Percentiles rank a stretch among this genome's conserved stretches.
Evolutionary conservation across 2,113 vertebrate genomes (phyloP).

Genomic region (Aptenodytes patagonicus): DNA sequence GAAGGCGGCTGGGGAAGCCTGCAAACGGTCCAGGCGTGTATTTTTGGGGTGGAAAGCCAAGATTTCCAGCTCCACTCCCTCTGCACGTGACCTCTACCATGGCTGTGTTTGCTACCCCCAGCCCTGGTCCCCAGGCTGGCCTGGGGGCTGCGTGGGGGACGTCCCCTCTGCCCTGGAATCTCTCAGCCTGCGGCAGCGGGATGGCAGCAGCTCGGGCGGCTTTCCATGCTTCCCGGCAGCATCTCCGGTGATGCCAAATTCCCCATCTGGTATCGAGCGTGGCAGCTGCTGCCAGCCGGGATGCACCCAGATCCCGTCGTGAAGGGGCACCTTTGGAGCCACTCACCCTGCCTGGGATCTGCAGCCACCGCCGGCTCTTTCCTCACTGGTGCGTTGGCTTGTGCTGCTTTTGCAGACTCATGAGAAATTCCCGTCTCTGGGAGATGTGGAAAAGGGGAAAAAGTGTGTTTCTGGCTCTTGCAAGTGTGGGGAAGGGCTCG

Average conservation of each 20-base stretch:
- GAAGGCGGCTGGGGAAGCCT: background rate
- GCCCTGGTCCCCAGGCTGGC: background rate
- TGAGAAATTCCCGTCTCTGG: background rate
- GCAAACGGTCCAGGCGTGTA: accelerated
- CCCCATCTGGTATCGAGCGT: background rate
- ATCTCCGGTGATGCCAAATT: background rate
- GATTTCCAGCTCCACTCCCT: background rate
- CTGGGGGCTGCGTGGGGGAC: accelerated
- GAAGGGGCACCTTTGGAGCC: background rate
- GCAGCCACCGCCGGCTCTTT: background rate
- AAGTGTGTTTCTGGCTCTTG: background rate
- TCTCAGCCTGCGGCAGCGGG: accelerated
- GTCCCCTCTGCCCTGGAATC: background rate
- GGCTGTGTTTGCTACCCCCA: background rate
- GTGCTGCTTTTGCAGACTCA: background rate
- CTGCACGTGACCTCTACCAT: accelerated
- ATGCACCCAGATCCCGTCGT: accelerated
- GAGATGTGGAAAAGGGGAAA: background rate
- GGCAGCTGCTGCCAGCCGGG: background rate
- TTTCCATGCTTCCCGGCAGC: background rate
- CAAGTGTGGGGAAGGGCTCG: background rate
- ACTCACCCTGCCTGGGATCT: background rate
- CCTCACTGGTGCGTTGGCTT: accelerated
- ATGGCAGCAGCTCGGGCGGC: background rate
- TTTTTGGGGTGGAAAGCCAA: background rate